Evolutionary conservation across 2,797 vertebrate species (phyloP).

Genomic region (Ciconia nigra): DNA sequence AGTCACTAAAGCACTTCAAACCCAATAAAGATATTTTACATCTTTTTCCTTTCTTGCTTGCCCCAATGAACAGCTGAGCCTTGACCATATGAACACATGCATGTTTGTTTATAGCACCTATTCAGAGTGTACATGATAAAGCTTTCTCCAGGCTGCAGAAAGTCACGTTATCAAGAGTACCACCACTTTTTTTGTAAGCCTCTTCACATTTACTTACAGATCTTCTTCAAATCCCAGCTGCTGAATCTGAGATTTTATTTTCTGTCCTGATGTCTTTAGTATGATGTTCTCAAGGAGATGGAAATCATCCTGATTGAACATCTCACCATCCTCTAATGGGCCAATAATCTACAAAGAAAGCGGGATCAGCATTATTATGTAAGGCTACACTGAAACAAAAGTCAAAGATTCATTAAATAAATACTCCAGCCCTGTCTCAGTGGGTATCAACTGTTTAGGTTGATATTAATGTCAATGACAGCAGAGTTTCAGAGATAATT

Average conservation of each 20-base stretch:
- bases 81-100: neutral
- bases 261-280: slow-evolving; percentile 93
- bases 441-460: neutral
- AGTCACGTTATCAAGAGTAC: neutral
- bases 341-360: slow-evolving; percentile 85
- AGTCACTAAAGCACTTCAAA: neutral
- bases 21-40: neutral
- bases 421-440: neutral
- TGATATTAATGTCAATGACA: neutral
- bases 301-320: slow-evolving; percentile 98
- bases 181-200: neutral
- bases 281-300: slow-evolving; percentile 95
- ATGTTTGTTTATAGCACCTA: neutral
- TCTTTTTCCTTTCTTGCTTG: neutral
- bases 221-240: slow-evolving; percentile 92
- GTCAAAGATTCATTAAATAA: neutral
- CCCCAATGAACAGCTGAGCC: neutral
- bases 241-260: slow-evolving; percentile 92
- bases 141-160: neutral
- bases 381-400: neutral
- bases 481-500: neutral
- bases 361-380: neutral
- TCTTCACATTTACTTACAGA: slow-evolving; percentile 76
- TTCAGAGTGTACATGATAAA: neutral
- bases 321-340: slow-evolving; percentile 86